A percentile compares a stretch with the other conserved stretches of the same genome.
phyloP scores from a whole-genome alignment of 2,888 invertebrate genomes.

The Aphodius sticticus region DNA sequence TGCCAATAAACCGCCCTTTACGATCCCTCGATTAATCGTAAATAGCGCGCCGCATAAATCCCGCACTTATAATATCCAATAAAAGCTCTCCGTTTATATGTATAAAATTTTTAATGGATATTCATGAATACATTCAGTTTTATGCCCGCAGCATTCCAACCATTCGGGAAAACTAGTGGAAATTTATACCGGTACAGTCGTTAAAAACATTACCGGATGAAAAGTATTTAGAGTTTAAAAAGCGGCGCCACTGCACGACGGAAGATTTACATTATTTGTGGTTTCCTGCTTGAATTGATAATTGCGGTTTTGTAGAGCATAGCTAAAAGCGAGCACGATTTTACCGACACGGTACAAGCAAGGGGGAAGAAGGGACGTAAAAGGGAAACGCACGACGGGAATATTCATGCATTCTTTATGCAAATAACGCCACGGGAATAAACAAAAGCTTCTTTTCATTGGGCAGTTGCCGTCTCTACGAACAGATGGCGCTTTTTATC shows the following conservation, averaged over 20 bases:
- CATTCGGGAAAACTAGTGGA: not conserved
- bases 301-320: not conserved
- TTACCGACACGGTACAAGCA: not conserved
- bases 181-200: constrained; percentile 5
- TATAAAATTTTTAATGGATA: not conserved
- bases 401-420: constrained; percentile 19
- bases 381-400: not conserved
- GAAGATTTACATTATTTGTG: constrained; percentile 18
- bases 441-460: constrained; percentile 7
- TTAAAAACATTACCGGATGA: constrained; percentile 26
- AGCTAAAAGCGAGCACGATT: not conserved
- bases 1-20: not conserved
- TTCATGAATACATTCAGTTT: not conserved
- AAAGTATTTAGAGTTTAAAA: constrained; percentile 18
- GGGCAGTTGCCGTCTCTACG: not conserved
- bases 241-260: not conserved
- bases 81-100: not conserved
- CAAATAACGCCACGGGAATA: constrained; percentile 13
- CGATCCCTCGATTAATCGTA: not conserved
- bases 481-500: not conserved
- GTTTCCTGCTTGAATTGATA: constrained; percentile 17
- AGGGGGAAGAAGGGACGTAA: constrained; percentile 9
- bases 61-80: not conserved
- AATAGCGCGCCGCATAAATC: not conserved
- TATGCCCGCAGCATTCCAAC: not conserved